Percentiles rank a stretch among this genome's conserved stretches.
Conservation (phyloP, 2,113 vertebrate genomes). For the Cyprinodon tularosa region DNA sequence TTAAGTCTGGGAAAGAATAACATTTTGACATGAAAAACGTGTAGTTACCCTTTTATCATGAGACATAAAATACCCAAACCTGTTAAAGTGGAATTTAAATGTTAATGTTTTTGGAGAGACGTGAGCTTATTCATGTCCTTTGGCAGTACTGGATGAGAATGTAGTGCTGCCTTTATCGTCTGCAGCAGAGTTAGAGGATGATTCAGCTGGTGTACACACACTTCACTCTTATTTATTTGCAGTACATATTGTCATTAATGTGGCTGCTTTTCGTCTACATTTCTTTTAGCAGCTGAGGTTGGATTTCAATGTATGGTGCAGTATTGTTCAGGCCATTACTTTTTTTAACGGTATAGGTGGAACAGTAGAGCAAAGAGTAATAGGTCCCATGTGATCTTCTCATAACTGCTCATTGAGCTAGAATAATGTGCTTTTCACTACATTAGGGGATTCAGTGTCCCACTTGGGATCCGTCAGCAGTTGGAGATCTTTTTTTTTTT, state of each 20-base stretch:
- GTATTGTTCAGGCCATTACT: conserved; percentile 9
- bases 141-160: background rate
- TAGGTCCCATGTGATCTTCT: conserved; percentile 45
- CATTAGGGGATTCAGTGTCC: conserved; percentile 61
- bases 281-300: background rate
- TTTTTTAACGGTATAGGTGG: conserved; percentile 16
- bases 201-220: background rate
- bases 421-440: conserved; percentile 41
- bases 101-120: background rate
- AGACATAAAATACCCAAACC: background rate
- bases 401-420: conserved; percentile 53
- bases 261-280: background rate
- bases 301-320: conserved; percentile 3
- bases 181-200: background rate
- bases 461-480: conserved; percentile 43
- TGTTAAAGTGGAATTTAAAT: background rate
- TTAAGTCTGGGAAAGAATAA: background rate
- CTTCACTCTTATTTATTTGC: background rate
- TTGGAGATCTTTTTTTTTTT: conserved; percentile 18
- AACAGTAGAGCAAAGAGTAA: conserved; percentile 40
- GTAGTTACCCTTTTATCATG: background rate
- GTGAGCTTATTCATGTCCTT: background rate
- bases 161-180: background rate
- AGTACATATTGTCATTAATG: background rate
- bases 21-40: background rate